phyloP scores from a whole-genome alignment of 2,888 invertebrate species.

The Chrysolina haemoptera region DNA sequence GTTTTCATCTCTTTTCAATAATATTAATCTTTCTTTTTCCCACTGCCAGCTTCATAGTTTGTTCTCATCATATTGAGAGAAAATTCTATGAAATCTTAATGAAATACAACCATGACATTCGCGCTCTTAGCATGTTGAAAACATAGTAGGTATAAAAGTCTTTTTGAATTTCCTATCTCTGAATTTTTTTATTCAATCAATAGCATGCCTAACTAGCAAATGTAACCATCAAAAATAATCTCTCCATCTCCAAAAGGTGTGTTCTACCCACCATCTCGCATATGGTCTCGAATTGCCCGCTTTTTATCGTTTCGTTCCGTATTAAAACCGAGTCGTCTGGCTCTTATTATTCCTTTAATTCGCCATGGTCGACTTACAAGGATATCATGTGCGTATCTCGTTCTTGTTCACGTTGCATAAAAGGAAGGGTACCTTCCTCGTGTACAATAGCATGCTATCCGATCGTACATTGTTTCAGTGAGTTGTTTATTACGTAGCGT shows the following conservation, averaged over 20 bases:
- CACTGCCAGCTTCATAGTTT: too few species aligned
- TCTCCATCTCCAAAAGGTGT: not conserved
- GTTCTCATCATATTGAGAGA: too few species aligned
- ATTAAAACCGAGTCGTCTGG: slow-evolving; percentile 6
- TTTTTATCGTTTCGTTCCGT: not conserved
- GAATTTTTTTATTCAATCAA: not conserved
- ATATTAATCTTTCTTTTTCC: too few species aligned
- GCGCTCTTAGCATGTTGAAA: too few species aligned
- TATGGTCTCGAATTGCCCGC: not conserved
- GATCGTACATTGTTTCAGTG: slow-evolving; percentile 13
- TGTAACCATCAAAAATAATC: not conserved
- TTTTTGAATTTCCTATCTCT: too few species aligned
- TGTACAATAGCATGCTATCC: slow-evolving; percentile 18
- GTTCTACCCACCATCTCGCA: not conserved
- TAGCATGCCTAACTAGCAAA: not conserved
- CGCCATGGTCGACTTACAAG: slow-evolving; percentile 30
- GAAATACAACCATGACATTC: too few species aligned
- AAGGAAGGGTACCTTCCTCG: slow-evolving; percentile 19
- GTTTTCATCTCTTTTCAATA: too few species aligned
- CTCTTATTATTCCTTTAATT: slow-evolving; percentile 5
- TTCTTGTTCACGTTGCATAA: slow-evolving; percentile 14
- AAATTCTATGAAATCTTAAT: too few species aligned
- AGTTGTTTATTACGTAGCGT: slow-evolving; percentile 17
- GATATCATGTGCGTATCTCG: slow-evolving; percentile 24
- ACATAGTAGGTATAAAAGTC: too few species aligned